These are phyloP conservation scores for Rhabdornis inornatus DNA, from an alignment of 2,113 vertebrate genomes.

Conservation along the genomic window DNA sequence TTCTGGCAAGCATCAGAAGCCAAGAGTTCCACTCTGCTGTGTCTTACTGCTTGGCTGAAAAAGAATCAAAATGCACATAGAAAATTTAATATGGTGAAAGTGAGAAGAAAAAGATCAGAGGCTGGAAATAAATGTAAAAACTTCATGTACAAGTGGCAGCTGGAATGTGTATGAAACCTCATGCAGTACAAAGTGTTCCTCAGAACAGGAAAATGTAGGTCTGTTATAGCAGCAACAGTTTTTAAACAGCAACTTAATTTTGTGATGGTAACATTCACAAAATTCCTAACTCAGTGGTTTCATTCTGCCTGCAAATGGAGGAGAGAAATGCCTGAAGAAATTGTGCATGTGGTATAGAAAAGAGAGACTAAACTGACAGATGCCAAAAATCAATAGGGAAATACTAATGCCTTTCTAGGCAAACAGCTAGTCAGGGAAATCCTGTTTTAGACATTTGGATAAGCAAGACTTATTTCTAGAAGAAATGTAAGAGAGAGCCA, in stretches of 20 bases:
- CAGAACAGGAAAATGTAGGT: not conserved
- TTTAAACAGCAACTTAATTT: conserved; percentile 7
- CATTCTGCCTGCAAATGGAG: not conserved
- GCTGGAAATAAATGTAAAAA: not conserved
- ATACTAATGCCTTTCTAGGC: not conserved
- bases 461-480: not conserved
- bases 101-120: not conserved
- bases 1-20: conserved; percentile 27
- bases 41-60: conserved; percentile 10
- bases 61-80: not conserved
- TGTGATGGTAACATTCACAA: not conserved
- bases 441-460: not conserved
- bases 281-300: not conserved
- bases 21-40: not conserved
- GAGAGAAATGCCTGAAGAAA: not conserved
- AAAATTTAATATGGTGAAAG: conserved; percentile 6
- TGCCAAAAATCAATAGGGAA: not conserved
- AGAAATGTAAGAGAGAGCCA: not conserved
- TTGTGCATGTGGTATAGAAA: not conserved
- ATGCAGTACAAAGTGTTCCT: conserved; percentile 15
- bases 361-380: not conserved
- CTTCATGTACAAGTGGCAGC: not conserved
- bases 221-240: not conserved
- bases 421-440: not conserved
- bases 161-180: conserved; percentile 4